Conservation (phyloP, 2,113 vertebrate genomes). For the Mesoclemmys tuberculata region DNA sequence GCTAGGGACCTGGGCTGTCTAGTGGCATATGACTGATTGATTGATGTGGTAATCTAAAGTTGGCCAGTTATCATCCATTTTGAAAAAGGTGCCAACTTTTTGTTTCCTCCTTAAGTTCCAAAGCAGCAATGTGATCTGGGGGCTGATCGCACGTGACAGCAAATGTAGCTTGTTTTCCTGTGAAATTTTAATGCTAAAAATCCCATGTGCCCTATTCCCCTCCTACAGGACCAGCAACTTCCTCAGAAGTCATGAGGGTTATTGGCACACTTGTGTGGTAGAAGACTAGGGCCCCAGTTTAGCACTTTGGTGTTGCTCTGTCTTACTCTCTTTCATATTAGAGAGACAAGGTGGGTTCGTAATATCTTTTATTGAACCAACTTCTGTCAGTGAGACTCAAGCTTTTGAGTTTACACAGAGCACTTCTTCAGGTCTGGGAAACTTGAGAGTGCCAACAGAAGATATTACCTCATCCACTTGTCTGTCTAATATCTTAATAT, state of each 20-base stretch:
- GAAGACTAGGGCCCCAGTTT: neutral
- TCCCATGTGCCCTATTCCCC: neutral
- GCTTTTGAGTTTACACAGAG: neutral
- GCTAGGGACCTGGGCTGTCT: conserved; percentile 14
- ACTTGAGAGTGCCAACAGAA: neutral
- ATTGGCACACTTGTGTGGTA: neutral
- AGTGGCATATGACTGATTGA: conserved; percentile 15
- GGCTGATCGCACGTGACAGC: neutral
- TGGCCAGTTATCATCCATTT: neutral
- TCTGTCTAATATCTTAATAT: neutral
- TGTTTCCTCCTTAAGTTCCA: neutral
- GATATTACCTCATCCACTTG: neutral
- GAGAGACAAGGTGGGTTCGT: neutral
- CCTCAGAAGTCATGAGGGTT: neutral
- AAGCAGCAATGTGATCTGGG: neutral
- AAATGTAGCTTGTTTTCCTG: neutral
- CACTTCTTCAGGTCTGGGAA: neutral
- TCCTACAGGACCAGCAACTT: neutral
- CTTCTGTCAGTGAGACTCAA: neutral
- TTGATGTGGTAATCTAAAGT: neutral
- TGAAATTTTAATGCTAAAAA: neutral
- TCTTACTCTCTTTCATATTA: neutral
- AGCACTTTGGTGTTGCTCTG: neutral
- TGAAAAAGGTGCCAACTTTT: neutral
- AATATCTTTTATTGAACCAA: neutral